Conservation (phyloP, 2,113 vertebrate genomes). For the Ondatra zibethicus region DNA sequence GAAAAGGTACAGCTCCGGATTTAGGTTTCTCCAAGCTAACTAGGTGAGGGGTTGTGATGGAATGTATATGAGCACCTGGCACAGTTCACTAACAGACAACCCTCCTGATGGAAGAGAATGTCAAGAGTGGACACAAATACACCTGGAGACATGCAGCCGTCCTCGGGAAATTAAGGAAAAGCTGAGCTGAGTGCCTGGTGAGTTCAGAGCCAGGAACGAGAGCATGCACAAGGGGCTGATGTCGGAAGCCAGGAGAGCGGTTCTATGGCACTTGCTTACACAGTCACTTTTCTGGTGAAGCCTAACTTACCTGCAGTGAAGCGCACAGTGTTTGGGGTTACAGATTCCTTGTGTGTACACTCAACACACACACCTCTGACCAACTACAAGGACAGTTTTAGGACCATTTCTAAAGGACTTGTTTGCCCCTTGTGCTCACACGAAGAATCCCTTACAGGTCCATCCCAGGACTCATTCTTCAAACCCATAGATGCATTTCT, state of each 20-base stretch:
- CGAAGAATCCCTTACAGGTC: not conserved
- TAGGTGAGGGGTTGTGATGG: not conserved
- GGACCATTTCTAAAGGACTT: not conserved
- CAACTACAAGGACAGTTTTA: not conserved
- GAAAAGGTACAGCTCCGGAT: not conserved
- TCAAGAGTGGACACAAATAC: not conserved
- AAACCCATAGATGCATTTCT: not conserved
- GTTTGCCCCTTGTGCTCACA: not conserved
- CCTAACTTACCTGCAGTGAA: not conserved
- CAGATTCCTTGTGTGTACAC: not conserved
- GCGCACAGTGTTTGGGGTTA: not conserved
- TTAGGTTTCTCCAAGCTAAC: not conserved
- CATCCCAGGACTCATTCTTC: not conserved
- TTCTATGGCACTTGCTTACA: not conserved
- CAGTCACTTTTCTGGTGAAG: not conserved
- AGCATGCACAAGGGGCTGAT: not conserved
- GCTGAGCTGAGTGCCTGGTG: not conserved
- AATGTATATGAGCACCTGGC: fast-evolving
- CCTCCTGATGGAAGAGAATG: not conserved
- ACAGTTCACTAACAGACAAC: not conserved
- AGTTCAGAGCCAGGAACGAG: not conserved
- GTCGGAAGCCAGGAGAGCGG: not conserved
- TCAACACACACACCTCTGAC: not conserved
- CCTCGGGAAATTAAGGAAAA: not conserved
- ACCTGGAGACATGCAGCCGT: not conserved